phyloP scores from a whole-genome alignment of 2,113 vertebrate genomes.

The Dinomys branickii region DNA sequence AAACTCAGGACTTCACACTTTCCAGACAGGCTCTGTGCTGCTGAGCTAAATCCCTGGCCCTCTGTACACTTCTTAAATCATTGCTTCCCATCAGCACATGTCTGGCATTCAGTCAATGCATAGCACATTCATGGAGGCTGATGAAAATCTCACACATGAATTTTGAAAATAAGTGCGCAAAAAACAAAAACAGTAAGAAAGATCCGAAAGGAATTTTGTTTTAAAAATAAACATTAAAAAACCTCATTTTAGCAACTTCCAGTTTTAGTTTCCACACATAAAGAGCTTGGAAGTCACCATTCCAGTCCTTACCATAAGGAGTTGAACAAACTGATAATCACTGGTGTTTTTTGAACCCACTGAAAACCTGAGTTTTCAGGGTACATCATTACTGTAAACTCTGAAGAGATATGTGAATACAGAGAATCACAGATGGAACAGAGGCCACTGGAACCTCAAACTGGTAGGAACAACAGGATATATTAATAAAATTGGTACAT shows the following conservation, averaged over 20 bases:
- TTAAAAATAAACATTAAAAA: not conserved
- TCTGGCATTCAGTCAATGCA: not conserved
- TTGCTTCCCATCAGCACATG: not conserved
- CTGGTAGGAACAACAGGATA: not conserved
- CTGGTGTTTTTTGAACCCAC: not conserved
- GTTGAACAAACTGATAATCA: not conserved
- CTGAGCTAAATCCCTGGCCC: too few relatives aligned
- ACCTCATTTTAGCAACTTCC: not conserved
- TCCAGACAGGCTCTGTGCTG: too few relatives aligned
- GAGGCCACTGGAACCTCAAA: not conserved
- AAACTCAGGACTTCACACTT: too few relatives aligned
- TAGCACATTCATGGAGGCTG: not conserved
- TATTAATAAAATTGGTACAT: not conserved
- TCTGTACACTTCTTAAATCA: not conserved
- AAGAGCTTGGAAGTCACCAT: not conserved
- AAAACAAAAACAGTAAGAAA: not conserved
- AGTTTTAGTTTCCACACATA: not conserved
- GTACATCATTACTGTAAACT: not conserved
- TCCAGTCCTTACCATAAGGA: not conserved
- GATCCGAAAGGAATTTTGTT: not conserved
- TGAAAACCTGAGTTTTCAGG: not conserved
- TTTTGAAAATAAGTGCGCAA: not conserved
- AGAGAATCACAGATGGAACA: not conserved
- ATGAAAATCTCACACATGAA: not conserved
- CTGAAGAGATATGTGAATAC: not conserved